These are phyloP conservation scores for Pristionchus mayeri DNA, from an alignment of 2,888 invertebrate genomes.

Conservation along the genomic window DNA sequence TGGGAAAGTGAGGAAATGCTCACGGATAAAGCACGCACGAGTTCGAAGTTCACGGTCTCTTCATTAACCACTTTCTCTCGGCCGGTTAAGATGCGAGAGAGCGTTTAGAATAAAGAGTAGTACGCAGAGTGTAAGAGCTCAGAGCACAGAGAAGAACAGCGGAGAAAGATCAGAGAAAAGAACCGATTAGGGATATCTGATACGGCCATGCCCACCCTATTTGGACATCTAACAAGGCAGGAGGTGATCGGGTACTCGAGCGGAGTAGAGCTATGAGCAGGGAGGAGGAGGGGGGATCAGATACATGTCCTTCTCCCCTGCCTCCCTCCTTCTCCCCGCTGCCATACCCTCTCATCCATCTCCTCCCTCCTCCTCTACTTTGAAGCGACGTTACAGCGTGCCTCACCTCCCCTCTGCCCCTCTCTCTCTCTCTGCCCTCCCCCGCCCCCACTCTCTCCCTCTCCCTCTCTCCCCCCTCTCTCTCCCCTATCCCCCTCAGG, in stretches of 20 bases:
- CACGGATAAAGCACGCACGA: too few relatives aligned
- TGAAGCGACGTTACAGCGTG: conserved; percentile 39
- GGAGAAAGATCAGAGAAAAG: neutral
- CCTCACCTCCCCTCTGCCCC: neutral
- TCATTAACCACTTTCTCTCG: too few relatives aligned
- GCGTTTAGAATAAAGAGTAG: neutral
- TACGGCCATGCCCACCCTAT: neutral
- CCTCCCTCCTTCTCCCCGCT: neutral
- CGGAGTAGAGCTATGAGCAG: neutral
- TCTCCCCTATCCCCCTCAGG: neutral
- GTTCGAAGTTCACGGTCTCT: too few relatives aligned
- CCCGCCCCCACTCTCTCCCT: neutral
- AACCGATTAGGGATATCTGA: neutral
- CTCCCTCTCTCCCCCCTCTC: neutral
- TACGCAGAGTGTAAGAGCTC: neutral
- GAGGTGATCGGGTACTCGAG: neutral
- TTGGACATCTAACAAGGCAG: neutral
- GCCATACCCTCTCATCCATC: conserved; percentile 40
- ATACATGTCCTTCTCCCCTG: neutral
- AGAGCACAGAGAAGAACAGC: neutral
- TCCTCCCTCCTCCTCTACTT: conserved; percentile 34
- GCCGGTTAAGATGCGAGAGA: too few relatives aligned
- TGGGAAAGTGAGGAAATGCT: too few relatives aligned
- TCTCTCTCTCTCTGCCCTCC: conserved; percentile 4
- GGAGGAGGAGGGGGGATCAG: conserved; percentile 22